Evolutionary conservation across 2,113 vertebrate species (phyloP).

Genomic region (Dipodomys spectabilis): DNA sequence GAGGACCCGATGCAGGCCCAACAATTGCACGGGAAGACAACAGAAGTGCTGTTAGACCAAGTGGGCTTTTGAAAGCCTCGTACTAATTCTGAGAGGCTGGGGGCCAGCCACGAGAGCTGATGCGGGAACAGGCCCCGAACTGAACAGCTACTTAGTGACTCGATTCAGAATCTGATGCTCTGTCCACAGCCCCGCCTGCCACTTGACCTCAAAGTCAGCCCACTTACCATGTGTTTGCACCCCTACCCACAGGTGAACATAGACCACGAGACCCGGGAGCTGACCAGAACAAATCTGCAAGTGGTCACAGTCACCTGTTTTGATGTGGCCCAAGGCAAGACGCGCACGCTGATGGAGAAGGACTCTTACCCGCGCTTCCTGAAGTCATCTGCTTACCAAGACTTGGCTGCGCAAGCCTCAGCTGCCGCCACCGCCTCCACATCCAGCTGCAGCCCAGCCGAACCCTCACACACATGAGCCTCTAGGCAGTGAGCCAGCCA

Average conservation of each 20-base stretch:
- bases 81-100: neutral
- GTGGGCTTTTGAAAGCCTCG: neutral
- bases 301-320: slow-evolving; percentile 83
- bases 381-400: slow-evolving; percentile 87
- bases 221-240: neutral
- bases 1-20: neutral
- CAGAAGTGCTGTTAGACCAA: too few relatives aligned
- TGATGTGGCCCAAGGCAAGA: slow-evolving; percentile 87
- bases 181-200: too few relatives aligned
- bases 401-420: slow-evolving; percentile 83
- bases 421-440: neutral
- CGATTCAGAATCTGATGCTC: neutral
- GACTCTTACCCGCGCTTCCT: slow-evolving; percentile 90
- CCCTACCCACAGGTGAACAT: slow-evolving; percentile 89
- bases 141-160: neutral
- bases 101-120: neutral
- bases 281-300: slow-evolving; percentile 85
- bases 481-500: neutral
- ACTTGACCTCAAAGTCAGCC: neutral
- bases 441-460: slow-evolving; percentile 61
- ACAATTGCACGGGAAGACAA: neutral
- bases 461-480: slow-evolving; percentile 84
- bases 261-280: slow-evolving; percentile 89
- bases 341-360: slow-evolving; percentile 89
- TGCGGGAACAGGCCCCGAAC: neutral